These are phyloP conservation scores for Latrodectus hesperus DNA, from an alignment of 2,888 invertebrate genomes.

Conservation along the genomic window DNA sequence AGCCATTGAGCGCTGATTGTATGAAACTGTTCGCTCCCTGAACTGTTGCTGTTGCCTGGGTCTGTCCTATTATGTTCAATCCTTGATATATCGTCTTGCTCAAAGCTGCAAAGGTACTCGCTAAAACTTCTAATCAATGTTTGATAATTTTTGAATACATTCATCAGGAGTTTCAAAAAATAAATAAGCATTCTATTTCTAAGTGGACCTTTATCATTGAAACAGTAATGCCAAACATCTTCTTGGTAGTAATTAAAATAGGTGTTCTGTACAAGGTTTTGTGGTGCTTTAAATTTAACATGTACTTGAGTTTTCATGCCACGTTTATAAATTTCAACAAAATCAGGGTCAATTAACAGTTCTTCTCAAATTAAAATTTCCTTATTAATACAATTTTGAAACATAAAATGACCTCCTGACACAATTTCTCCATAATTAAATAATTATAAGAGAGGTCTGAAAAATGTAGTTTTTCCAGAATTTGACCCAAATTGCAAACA, in stretches of 20 bases:
- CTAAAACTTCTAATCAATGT: background rate
- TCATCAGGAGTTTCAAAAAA: background rate
- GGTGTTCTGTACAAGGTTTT: background rate
- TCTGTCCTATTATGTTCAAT: background rate
- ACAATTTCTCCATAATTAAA: background rate
- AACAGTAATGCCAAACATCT: background rate
- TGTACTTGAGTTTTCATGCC: constrained; percentile 4
- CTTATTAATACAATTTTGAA: constrained; percentile 3
- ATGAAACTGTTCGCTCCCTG: background rate
- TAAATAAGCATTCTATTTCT: background rate
- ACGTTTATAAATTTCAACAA: background rate
- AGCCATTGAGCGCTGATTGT: background rate
- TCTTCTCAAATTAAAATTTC: constrained; percentile 11
- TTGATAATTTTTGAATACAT: background rate
- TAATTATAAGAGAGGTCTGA: background rate
- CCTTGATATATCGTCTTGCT: background rate
- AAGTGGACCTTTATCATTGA: background rate
- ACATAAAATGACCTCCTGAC: constrained; percentile 10
- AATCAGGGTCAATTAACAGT: background rate
- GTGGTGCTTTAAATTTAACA: background rate
- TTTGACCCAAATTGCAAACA: background rate
- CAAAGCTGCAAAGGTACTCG: background rate
- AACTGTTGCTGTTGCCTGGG: background rate
- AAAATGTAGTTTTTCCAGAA: background rate
- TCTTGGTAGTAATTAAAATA: background rate